Conservation (phyloP, 1,140 invertebrate genomes). For the Vanessa atalanta region DNA sequence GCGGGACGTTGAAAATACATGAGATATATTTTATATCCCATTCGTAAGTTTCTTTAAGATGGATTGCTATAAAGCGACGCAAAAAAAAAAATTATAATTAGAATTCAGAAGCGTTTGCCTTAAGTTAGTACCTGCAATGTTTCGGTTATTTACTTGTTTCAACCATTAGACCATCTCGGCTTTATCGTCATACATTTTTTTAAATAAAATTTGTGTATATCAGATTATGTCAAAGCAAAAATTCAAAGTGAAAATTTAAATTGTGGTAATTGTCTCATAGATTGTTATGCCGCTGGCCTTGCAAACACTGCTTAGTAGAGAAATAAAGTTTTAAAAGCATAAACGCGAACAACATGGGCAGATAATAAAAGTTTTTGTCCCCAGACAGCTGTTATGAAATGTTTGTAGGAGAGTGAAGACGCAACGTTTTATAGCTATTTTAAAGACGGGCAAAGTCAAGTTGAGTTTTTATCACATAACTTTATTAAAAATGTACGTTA, state of each 20-base stretch:
- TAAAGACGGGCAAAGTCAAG: conserved; percentile 19
- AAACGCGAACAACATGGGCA: conserved; percentile 36
- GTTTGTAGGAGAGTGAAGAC: conserved; percentile 44
- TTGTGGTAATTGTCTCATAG: conserved; percentile 18
- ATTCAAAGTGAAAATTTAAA: conserved; percentile 8
- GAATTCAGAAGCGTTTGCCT: too few species aligned
- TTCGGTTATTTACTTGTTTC: too few species aligned
- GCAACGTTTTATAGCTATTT: conserved; percentile 34
- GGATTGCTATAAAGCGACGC: too few species aligned
- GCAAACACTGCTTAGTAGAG: conserved; percentile 22
- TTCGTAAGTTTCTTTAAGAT: too few species aligned
- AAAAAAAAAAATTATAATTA: too few species aligned
- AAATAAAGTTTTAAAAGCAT: conserved; percentile 49
- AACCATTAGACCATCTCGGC: too few species aligned
- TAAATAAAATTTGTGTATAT: too few species aligned
- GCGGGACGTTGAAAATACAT: too few species aligned
- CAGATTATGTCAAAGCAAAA: neutral
- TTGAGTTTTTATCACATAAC: conserved; percentile 26
- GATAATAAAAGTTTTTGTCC: conserved; percentile 56
- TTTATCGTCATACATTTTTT: too few species aligned
- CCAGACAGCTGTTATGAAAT: conserved; percentile 49
- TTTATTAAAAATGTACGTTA: conserved; percentile 8
- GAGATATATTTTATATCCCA: too few species aligned
- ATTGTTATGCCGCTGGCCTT: conserved; percentile 26
- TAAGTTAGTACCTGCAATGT: too few species aligned